Conservation (phyloP, 2,888 invertebrate species). For the Crematogaster levior region DNA sequence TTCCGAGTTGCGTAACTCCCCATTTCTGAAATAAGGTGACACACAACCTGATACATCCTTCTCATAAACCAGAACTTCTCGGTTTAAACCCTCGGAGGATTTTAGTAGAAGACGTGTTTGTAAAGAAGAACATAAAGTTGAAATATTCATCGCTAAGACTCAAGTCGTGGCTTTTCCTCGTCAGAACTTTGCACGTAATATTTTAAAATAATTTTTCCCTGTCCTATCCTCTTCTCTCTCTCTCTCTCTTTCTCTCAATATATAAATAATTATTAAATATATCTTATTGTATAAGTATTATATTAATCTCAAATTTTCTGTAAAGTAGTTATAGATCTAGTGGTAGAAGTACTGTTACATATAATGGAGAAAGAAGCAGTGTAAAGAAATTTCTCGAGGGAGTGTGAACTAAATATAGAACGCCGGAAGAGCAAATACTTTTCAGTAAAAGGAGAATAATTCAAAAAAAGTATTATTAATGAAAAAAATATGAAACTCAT, state of each 20-base stretch:
- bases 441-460: not conserved
- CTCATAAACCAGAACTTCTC: slow-evolving; percentile 26
- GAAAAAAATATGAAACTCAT: not conserved
- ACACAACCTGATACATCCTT: slow-evolving; percentile 23
- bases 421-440: not conserved
- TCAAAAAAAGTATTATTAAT: not conserved
- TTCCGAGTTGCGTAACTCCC: not conserved
- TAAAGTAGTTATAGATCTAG: not conserved
- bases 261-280: not conserved
- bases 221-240: not conserved
- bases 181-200: slow-evolving; percentile 23
- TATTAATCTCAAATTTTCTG: not conserved
- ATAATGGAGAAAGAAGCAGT: not conserved
- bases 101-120: not conserved
- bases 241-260: not conserved
- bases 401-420: not conserved
- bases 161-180: not conserved
- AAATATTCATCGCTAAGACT: slow-evolving; percentile 39
- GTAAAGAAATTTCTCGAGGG: slow-evolving; percentile 2
- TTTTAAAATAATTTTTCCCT: slow-evolving; percentile 7
- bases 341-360: not conserved
- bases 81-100: slow-evolving; percentile 17
- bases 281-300: not conserved
- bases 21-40: slow-evolving; percentile 36
- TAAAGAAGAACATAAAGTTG: not conserved